Conservation (phyloP, 2,888 invertebrate genomes). For the Conistra vaccinii region DNA sequence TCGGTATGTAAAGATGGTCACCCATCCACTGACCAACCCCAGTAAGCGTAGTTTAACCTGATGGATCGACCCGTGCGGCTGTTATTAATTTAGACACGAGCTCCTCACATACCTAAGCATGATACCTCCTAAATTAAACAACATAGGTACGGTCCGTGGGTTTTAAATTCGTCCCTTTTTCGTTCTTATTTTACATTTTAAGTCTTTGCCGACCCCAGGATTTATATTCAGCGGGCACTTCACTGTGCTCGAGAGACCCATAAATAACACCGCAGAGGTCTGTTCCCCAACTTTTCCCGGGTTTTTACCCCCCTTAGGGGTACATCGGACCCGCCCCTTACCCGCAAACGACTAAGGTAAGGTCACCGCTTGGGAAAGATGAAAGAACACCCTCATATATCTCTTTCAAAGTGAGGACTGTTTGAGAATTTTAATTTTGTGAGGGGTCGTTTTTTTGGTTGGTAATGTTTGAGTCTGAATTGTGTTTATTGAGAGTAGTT, state of each 20-base stretch:
- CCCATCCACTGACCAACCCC: no score
- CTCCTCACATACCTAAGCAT: slow-evolving; percentile 24
- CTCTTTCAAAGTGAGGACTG: slow-evolving; percentile 89
- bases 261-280: slow-evolving; percentile 88
- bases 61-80: no score
- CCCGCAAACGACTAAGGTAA: slow-evolving; percentile 88
- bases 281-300: slow-evolving; percentile 75
- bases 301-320: slow-evolving; percentile 66
- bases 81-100: no score
- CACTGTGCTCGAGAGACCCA: slow-evolving; percentile 88
- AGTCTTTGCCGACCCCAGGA: slow-evolving; percentile 84
- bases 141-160: slow-evolving; percentile 54
- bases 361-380: slow-evolving; percentile 82
- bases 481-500: not conserved
- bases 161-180: slow-evolving; percentile 69
- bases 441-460: slow-evolving; percentile 60
- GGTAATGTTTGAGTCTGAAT: slow-evolving; percentile 18
- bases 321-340: slow-evolving; percentile 65
- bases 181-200: slow-evolving; percentile 86
- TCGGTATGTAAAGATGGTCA: no score
- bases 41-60: no score
- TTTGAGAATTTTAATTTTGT: slow-evolving; percentile 90
- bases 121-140: slow-evolving; percentile 52
- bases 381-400: slow-evolving; percentile 89
- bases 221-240: slow-evolving; percentile 89